These are phyloP conservation scores for Chloropsis cyanopogon DNA, from an alignment of 2,113 vertebrate genomes.

Conservation along the genomic window DNA sequence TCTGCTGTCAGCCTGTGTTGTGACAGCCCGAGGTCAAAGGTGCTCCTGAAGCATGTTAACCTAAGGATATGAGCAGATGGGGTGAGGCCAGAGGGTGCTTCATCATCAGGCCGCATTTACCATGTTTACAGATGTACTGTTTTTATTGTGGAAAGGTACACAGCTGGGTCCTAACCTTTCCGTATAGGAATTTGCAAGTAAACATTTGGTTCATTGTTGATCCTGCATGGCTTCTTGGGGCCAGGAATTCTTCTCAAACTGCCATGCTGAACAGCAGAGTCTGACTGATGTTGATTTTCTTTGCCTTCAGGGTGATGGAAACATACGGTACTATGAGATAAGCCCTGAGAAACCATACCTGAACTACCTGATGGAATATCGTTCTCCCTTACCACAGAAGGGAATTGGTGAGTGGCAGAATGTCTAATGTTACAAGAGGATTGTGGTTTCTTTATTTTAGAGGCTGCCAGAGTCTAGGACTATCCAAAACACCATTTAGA, in stretches of 20 bases:
- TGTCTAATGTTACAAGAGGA: neutral
- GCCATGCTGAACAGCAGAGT: neutral
- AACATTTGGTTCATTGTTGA: neutral
- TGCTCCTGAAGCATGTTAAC: neutral
- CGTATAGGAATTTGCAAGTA: neutral
- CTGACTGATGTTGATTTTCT: neutral
- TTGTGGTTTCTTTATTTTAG: neutral
- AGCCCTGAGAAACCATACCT: conserved; percentile 85
- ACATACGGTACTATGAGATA: conserved; percentile 92
- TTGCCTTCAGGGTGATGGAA: conserved; percentile 86
- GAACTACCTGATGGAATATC: conserved; percentile 85
- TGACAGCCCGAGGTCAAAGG: neutral
- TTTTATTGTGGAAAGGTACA: neutral
- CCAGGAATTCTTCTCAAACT: neutral
- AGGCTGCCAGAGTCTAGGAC: neutral
- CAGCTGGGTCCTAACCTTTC: neutral
- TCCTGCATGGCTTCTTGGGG: neutral
- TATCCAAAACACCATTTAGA: neutral
- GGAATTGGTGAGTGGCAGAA: conserved; percentile 81
- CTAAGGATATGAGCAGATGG: neutral
- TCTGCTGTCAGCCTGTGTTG: neutral
- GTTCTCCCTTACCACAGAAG: conserved; percentile 86
- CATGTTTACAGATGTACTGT: neutral
- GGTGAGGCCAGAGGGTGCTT: neutral
- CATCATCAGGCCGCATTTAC: neutral